These are phyloP conservation scores for Drosophila nigricruria DNA, from an alignment of 2,888 invertebrate species.

Conservation along the genomic window DNA sequence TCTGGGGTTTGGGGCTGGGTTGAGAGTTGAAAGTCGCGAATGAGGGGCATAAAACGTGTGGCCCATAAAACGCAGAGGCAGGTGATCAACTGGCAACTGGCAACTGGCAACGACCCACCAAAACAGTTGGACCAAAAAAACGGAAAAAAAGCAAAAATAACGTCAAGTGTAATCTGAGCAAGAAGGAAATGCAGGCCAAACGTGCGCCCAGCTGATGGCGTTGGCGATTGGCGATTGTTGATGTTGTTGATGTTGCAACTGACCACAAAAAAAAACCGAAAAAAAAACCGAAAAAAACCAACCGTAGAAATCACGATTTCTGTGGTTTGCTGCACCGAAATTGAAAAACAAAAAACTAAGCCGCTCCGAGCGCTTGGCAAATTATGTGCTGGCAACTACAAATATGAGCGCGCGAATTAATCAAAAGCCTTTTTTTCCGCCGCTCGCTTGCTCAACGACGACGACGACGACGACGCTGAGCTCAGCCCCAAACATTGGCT, in stretches of 20 bases:
- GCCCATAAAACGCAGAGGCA: conserved; percentile 75
- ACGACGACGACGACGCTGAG: conserved; percentile 7
- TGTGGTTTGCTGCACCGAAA: conserved; percentile 60
- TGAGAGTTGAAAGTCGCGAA: conserved; percentile 44
- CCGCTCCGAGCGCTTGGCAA: conserved; percentile 76
- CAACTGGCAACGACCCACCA: conserved; percentile 42
- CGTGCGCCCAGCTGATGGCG: conserved; percentile 79
- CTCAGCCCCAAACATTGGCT: conserved; percentile 22
- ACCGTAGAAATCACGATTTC: conserved; percentile 77
- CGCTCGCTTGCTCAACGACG: conserved; percentile 68
- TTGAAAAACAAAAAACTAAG: conserved; percentile 48
- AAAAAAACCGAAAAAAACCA: conserved; percentile 44
- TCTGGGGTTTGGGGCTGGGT: conserved; percentile 51
- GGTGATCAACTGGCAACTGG: conserved; percentile 67
- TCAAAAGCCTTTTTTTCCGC: conserved; percentile 68
- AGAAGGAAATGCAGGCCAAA: conserved; percentile 80
- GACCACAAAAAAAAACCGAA: conserved; percentile 72
- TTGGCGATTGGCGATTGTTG: conserved; percentile 76
- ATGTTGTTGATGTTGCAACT: conserved; percentile 70
- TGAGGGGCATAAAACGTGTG: conserved; percentile 77
- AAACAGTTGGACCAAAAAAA: conserved; percentile 8
- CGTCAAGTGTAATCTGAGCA: conserved; percentile 81
- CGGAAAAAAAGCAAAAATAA: conserved; percentile 40
- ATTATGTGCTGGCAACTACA: conserved; percentile 80
- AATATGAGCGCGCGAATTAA: conserved; percentile 79